Conservation (phyloP, 2,888 invertebrate species). For the Lasiommata megera region DNA sequence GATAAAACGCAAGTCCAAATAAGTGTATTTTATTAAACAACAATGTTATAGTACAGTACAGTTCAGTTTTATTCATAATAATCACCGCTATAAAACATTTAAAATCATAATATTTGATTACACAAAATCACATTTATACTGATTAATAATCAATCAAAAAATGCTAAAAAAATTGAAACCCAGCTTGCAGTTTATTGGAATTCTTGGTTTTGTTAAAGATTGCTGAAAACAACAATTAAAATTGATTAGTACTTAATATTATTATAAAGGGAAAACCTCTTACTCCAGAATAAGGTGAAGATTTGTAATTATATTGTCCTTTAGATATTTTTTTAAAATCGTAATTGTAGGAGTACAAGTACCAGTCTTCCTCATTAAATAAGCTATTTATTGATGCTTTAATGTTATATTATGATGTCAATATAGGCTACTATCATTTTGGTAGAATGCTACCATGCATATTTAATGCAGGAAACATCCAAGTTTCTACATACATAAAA, state of each 20-base stretch:
- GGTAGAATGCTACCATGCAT: too few species aligned
- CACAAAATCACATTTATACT: not conserved
- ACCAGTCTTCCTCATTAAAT: too few species aligned
- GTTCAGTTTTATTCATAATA: slow-evolving; percentile 11
- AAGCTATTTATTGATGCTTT: too few species aligned
- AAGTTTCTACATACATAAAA: too few species aligned
- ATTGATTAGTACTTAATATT: not conserved
- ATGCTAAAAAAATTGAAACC: not conserved
- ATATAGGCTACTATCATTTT: too few species aligned
- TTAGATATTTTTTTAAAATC: too few species aligned
- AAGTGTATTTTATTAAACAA: slow-evolving; percentile 11
- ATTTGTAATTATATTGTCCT: too few species aligned
- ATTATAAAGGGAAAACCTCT: too few species aligned
- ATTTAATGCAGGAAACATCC: too few species aligned
- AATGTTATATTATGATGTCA: too few species aligned
- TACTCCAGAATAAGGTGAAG: too few species aligned
- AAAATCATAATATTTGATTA: not conserved
- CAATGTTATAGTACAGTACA: slow-evolving; percentile 1
- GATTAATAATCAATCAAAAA: not conserved
- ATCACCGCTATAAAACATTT: not conserved
- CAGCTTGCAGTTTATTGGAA: not conserved
- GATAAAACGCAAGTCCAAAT: slow-evolving; percentile 22
- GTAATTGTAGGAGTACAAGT: too few species aligned
- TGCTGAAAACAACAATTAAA: not conserved
- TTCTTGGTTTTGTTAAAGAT: not conserved